These are phyloP conservation scores for Vanessa atalanta DNA, from an alignment of 1,140 invertebrate genomes.

Conservation along the genomic window DNA sequence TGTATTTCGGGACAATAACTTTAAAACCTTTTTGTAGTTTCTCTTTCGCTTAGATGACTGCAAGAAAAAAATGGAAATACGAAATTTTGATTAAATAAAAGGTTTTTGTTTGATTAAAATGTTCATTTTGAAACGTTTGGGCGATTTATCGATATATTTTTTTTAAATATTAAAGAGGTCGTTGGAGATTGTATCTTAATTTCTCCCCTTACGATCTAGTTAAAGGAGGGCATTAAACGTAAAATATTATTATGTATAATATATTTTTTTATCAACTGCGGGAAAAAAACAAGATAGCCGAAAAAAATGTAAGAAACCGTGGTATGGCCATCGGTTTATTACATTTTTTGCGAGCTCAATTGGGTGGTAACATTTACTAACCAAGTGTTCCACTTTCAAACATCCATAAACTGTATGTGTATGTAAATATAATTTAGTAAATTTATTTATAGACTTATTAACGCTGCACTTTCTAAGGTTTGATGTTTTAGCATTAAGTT, in stretches of 20 bases:
- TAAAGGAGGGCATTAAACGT: not conserved
- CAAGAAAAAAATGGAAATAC: not conserved
- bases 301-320: no score
- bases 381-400: not conserved
- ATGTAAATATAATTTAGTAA: no score
- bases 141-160: not conserved
- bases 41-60: not conserved
- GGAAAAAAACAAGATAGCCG: not conserved
- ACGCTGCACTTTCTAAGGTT: no score
- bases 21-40: not conserved
- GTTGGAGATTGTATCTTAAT: not conserved
- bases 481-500: no score
- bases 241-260: not conserved
- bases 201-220: not conserved
- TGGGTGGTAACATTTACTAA: no score
- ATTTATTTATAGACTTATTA: no score
- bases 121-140: not conserved
- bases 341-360: no score
- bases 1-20: constrained; percentile 10
- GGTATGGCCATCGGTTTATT: no score
- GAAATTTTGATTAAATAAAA: not conserved
- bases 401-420: not conserved
- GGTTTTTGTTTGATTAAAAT: not conserved
- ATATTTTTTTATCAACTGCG: not conserved
- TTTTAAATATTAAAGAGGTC: not conserved